These are phyloP conservation scores for Scopus umbretta DNA, from an alignment of 2,113 vertebrate species.

Conservation along the genomic window DNA sequence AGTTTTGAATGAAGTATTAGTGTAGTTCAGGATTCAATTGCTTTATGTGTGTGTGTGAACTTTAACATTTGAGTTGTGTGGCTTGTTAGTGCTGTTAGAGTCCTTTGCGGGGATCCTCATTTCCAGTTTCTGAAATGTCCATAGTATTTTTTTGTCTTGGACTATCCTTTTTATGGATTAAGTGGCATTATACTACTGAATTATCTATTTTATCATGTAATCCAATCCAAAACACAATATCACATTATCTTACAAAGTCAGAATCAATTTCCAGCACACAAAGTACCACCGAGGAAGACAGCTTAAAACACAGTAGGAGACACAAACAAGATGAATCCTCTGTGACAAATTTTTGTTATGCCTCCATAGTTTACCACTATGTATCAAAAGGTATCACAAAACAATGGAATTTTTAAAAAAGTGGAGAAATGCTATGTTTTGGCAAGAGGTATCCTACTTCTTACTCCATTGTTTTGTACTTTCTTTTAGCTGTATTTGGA, in stretches of 20 bases:
- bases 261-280: neutral
- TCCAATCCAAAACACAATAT: neutral
- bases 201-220: neutral
- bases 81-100: neutral
- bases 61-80: neutral
- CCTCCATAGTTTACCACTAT: neutral
- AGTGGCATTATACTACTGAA: neutral
- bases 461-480: neutral
- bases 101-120: neutral
- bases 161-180: neutral
- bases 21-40: neutral
- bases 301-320: neutral
- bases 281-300: neutral
- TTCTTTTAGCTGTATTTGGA: neutral
- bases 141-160: neutral
- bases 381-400: neutral
- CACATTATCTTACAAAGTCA: neutral
- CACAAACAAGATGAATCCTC: neutral
- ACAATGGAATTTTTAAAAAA: neutral
- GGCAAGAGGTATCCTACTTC: neutral
- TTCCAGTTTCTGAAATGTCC: neutral
- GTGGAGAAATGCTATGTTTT: neutral
- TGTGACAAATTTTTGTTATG: neutral
- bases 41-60: neutral
- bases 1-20: neutral